A percentile compares a stretch with the other conserved stretches of the same genome.
These are phyloP conservation scores for Pedionomus torquatus DNA, from an alignment of 2,113 vertebrate species.

Conservation along the genomic window DNA sequence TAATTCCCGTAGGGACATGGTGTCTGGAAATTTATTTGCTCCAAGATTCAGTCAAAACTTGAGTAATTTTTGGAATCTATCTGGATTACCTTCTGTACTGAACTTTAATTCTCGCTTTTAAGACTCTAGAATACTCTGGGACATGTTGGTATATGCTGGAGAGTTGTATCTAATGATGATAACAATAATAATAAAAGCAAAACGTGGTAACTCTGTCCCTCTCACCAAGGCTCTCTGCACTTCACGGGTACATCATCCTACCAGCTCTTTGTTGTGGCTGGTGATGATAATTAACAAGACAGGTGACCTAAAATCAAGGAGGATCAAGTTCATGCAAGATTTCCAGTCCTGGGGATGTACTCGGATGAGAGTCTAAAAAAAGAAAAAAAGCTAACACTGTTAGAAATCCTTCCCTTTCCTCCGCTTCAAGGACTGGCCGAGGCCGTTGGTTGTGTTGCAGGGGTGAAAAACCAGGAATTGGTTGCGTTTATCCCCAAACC, in stretches of 20 bases:
- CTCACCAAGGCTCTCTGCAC: neutral
- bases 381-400: neutral
- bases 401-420: neutral
- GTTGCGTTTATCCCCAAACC: neutral
- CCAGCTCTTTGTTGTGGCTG: neutral
- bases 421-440: neutral
- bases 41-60: neutral
- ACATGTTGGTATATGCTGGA: neutral
- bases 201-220: neutral
- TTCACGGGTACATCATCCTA: neutral
- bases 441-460: neutral
- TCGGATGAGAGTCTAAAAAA: neutral
- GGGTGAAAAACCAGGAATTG: neutral
- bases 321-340: neutral
- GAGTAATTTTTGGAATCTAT: neutral
- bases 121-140: neutral
- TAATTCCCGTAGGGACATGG: neutral
- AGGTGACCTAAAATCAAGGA: neutral
- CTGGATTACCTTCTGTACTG: neutral
- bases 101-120: neutral
- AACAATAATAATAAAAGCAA: neutral
- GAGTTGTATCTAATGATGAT: neutral
- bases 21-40: constrained; percentile 38
- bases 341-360: neutral
- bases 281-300: neutral